phyloP scores from a whole-genome alignment of 2,797 vertebrate genomes.

The Gymnopithys bicolor region DNA sequence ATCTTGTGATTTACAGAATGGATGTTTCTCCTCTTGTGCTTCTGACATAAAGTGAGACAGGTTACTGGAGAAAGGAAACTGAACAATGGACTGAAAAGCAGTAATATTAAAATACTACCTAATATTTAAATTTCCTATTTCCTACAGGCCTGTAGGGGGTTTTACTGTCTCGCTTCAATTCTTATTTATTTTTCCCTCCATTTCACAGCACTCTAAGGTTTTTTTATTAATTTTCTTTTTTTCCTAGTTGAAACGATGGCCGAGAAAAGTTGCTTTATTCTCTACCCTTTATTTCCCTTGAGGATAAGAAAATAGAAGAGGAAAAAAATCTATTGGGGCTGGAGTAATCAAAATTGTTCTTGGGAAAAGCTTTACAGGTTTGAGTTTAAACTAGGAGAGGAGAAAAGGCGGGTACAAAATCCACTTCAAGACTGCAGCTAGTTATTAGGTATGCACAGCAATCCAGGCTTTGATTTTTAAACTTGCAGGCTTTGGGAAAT shows the following conservation, averaged over 20 bases:
- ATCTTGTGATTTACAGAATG: neutral
- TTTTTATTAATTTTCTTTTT: neutral
- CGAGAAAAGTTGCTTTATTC: slow-evolving; percentile 36
- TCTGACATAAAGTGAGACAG: neutral
- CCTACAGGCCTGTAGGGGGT: neutral
- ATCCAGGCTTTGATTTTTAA: slow-evolving; percentile 26
- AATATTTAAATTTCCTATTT: neutral
- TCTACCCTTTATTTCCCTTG: slow-evolving; percentile 26
- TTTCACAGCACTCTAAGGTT: slow-evolving; percentile 32
- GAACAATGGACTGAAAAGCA: neutral
- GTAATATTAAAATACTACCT: neutral
- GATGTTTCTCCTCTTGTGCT: neutral
- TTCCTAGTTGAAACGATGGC: neutral
- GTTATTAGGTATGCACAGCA: neutral
- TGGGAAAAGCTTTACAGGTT: slow-evolving; percentile 31
- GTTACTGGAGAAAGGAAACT: neutral
- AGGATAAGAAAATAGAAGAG: neutral
- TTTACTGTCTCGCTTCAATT: neutral
- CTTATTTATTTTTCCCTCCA: neutral
- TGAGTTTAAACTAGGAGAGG: slow-evolving; percentile 19
- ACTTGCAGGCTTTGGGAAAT: neutral
- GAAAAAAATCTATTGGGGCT: neutral
- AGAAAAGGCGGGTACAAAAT: neutral
- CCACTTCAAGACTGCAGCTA: neutral
- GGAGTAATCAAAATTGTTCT: slow-evolving; percentile 34